These are phyloP conservation scores for Nothoprocta pentlandii DNA, from an alignment of 2,113 vertebrate genomes.

Conservation along the genomic window DNA sequence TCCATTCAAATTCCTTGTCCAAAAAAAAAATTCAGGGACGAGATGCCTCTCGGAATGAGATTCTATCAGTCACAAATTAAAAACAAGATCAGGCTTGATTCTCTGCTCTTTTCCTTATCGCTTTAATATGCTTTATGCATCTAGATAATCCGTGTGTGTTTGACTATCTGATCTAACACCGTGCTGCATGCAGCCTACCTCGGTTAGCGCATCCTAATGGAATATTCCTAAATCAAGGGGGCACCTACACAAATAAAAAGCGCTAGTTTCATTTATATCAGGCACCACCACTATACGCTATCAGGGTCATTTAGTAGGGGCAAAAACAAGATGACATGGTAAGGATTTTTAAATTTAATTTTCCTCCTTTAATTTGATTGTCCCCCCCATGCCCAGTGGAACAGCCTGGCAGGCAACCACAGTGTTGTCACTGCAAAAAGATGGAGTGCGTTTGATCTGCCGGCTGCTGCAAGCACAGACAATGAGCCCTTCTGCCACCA, in stretches of 20 bases:
- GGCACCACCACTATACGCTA: neutral
- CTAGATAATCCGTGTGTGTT: neutral
- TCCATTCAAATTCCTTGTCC: neutral
- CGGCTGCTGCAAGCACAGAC: neutral
- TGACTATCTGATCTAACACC: neutral
- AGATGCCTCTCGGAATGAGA: neutral
- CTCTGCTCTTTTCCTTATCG: neutral
- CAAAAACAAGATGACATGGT: neutral
- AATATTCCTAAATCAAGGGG: neutral
- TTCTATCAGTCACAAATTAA: neutral
- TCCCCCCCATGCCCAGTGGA: neutral
- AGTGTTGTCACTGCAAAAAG: neutral
- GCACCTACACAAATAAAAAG: neutral
- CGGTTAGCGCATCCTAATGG: neutral
- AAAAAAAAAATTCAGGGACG: neutral
- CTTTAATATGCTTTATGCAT: neutral
- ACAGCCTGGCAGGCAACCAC: neutral
- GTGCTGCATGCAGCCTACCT: neutral
- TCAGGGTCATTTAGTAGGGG: neutral
- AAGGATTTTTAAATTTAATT: constrained; percentile 23
- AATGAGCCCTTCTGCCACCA: neutral
- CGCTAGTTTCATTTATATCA: neutral
- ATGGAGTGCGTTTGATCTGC: neutral
- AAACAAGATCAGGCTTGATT: neutral
- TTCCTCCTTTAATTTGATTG: constrained; percentile 47